A percentile compares a stretch with the other conserved stretches of the same genome.
phyloP scores from a whole-genome alignment of 2,113 vertebrate species.

The Crypturellus undulatus region DNA sequence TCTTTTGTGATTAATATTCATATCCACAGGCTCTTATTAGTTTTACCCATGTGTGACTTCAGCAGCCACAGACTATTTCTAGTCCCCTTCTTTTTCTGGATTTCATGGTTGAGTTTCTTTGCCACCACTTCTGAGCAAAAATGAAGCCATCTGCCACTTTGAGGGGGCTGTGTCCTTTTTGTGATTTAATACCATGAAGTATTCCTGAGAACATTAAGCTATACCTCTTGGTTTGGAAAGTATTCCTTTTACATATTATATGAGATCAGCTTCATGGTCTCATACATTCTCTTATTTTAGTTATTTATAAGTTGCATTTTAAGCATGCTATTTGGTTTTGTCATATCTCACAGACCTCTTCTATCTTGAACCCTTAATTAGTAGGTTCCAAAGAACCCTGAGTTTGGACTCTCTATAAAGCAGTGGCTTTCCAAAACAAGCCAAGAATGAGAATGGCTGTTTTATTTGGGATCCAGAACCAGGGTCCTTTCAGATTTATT shows the following conservation, averaged over 20 bases:
- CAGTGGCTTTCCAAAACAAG: not conserved
- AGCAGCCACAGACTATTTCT: not conserved
- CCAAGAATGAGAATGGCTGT: not conserved
- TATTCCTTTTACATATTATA: not conserved
- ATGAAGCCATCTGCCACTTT: not conserved
- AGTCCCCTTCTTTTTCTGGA: not conserved
- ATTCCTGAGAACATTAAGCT: not conserved
- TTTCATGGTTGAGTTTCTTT: not conserved
- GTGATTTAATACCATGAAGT: not conserved
- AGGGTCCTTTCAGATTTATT: not conserved
- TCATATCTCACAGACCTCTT: not conserved
- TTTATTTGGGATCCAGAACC: not conserved
- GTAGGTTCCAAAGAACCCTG: accelerated
- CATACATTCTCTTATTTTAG: not conserved
- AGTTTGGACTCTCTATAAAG: not conserved
- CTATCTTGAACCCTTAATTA: not conserved
- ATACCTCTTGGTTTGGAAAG: not conserved
- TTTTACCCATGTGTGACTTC: not conserved
- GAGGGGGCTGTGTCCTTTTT: not conserved
- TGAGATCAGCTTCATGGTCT: not conserved
- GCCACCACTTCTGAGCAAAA: not conserved
- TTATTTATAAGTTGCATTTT: not conserved
- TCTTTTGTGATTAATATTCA: not conserved
- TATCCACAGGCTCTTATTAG: not conserved
- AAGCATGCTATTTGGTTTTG: not conserved